These are phyloP conservation scores for Molossus alvarezi DNA, from an alignment of 2,797 vertebrate species.

Conservation along the genomic window DNA sequence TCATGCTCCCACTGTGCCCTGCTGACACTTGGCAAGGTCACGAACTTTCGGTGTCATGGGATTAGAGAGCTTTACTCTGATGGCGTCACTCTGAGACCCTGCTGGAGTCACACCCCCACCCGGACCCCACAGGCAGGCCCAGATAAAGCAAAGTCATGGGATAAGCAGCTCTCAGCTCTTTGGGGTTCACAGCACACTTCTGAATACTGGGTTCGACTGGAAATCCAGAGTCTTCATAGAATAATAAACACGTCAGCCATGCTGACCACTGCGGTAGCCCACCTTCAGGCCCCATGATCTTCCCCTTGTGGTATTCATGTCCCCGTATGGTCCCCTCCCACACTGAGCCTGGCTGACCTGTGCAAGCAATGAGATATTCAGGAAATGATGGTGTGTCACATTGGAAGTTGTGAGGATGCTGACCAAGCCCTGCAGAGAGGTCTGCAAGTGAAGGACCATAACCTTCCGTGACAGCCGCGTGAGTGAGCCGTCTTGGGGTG, in stretches of 20 bases:
- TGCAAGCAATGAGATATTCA: neutral
- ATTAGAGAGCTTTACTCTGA: neutral
- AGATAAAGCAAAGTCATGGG: neutral
- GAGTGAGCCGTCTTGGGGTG: neutral
- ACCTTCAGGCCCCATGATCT: neutral
- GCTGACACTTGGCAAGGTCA: neutral
- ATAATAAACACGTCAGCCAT: neutral
- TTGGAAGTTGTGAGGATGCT: neutral
- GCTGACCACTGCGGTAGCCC: neutral
- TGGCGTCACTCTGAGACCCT: neutral
- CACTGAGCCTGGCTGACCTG: neutral
- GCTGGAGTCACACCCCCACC: neutral
- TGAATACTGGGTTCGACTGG: neutral
- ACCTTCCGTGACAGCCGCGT: neutral
- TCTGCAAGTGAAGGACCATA: neutral
- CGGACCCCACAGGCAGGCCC: neutral
- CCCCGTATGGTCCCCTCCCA: neutral
- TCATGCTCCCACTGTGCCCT: neutral
- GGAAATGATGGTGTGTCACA: neutral
- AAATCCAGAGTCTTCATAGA: neutral
- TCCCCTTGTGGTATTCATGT: neutral
- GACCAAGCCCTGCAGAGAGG: neutral
- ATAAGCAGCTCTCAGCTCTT: neutral
- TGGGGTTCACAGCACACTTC: neutral
- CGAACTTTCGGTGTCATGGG: neutral